phyloP scores from a whole-genome alignment of 2,797 vertebrate species.

The Xyrichtys novacula region DNA sequence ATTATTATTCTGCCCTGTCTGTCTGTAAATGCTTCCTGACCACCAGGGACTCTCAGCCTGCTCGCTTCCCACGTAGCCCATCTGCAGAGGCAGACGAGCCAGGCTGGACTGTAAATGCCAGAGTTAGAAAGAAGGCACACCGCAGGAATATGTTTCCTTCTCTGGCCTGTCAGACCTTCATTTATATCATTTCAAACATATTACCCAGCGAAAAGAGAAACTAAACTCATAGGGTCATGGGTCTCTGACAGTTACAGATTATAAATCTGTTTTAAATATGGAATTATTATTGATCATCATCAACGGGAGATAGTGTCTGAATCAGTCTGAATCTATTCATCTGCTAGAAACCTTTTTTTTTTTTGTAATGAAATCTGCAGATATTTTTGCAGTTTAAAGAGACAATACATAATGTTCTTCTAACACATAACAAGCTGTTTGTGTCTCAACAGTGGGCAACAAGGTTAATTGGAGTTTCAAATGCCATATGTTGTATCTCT shows the following conservation, averaged over 20 bases:
- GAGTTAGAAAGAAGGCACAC: slow-evolving; percentile 55
- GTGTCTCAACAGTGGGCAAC: neutral
- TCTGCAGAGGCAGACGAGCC: slow-evolving; percentile 69
- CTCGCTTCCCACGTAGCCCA: slow-evolving; percentile 71
- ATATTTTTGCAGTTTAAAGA: neutral
- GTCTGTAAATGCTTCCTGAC: slow-evolving; percentile 79
- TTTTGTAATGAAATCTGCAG: too few species aligned
- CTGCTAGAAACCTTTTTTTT: too few species aligned
- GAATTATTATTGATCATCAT: neutral
- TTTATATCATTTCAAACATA: slow-evolving; percentile 48
- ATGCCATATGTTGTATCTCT: neutral
- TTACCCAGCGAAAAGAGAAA: slow-evolving; percentile 2
- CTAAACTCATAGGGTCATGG: neutral
- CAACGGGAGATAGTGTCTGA: too few species aligned
- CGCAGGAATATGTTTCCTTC: slow-evolving; percentile 39
- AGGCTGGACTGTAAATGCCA: slow-evolving; percentile 82
- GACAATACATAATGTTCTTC: neutral
- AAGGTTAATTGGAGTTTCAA: neutral
- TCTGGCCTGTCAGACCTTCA: slow-evolving; percentile 41
- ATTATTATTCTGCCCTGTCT: slow-evolving; percentile 81
- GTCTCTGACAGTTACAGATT: neutral
- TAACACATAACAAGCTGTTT: neutral
- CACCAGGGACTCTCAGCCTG: slow-evolving; percentile 76
- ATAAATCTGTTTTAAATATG: neutral
- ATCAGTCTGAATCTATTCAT: too few species aligned